A percentile compares a stretch with the other conserved stretches of the same genome.
These are phyloP conservation scores for Pterostichus madidus DNA, from an alignment of 2,888 invertebrate genomes.

Conservation along the genomic window DNA sequence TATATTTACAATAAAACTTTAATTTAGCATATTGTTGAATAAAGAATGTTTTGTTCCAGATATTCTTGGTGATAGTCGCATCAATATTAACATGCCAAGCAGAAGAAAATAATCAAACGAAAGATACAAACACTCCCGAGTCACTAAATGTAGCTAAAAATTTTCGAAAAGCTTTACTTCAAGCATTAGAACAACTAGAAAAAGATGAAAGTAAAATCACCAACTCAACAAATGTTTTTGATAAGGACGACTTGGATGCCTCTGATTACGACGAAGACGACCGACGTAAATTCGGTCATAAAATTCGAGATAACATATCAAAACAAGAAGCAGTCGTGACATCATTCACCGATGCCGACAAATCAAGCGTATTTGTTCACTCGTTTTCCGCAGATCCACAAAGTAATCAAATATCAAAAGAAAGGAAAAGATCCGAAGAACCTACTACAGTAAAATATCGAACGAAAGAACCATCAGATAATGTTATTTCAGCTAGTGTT, in stretches of 20 bases:
- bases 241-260: slow-evolving; percentile 76
- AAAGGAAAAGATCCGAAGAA: slow-evolving; percentile 65
- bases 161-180: slow-evolving; percentile 86
- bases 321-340: slow-evolving; percentile 43
- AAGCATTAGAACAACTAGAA: slow-evolving; percentile 88
- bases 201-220: slow-evolving; percentile 80
- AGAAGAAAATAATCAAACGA: neutral
- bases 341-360: slow-evolving; percentile 40
- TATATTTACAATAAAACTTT: no score
- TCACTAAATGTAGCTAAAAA: slow-evolving; percentile 73
- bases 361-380: slow-evolving; percentile 56
- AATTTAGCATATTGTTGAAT: no score
- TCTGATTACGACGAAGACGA: slow-evolving; percentile 42
- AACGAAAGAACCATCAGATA: slow-evolving; percentile 17
- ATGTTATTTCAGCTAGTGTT: slow-evolving; percentile 54
- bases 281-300: slow-evolving; percentile 43
- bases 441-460: slow-evolving; percentile 68
- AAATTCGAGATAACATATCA: slow-evolving; percentile 48
- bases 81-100: slow-evolving; percentile 21
- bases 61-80: neutral
- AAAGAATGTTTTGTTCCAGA: slow-evolving; percentile 15
- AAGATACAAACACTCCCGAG: slow-evolving; percentile 13
- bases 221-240: slow-evolving; percentile 70
- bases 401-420: slow-evolving; percentile 19
- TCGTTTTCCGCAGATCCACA: slow-evolving; percentile 13